Evolutionary conservation across 2,888 invertebrate genomes (phyloP), one percentile per base, ranked within the genome.

Genomic region (Phalera bucephala): DNA sequence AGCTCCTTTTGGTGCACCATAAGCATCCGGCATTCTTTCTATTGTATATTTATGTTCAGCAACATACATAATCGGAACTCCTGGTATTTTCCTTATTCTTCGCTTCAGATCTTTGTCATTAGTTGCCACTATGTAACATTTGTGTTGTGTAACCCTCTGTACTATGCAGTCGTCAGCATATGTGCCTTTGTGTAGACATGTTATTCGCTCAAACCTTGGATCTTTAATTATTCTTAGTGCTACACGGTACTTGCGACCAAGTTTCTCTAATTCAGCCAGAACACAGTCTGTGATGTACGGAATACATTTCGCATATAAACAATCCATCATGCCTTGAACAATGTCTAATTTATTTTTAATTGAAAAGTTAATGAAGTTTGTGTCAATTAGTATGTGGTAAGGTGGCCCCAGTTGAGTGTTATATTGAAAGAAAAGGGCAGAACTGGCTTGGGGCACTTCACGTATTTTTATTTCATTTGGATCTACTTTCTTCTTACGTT

Each of bases 231-330:
- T 97, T 66, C 95, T 94, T 53, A 99, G 85, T 0, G 99, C 99
- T 30, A 99, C 94, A 75, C 97, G 94, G 79, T 97, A 99, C 73
- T 98, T 98, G 45, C 94, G 93, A 0, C 99, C 99, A 26, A 99
- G 91, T 80, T 99, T 99, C 72, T 99, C 99, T 66, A 99, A 91
- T 80, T 99, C 99, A 8, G 95, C 99, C 68, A 99, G 91, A 0
- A 99, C 99, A 90, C 99, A 99, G 72, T 99, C 99, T 0, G 99
- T 98, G 40, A 99, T 94, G 66, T 99, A 99, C 0, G 99, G 99
- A 64, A 97, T 96, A 77, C 98, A 98, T 87, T 99, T 99, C 0
- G 99, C 99, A 82, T 98, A 99, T 3, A 99, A 90, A 78, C 99
- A 99, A 67, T 99, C 98, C 99, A 99, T 99, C 97, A 99, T 98